phyloP scores from a whole-genome alignment of 2,888 invertebrate species.

The Melinaea menophilus region DNA sequence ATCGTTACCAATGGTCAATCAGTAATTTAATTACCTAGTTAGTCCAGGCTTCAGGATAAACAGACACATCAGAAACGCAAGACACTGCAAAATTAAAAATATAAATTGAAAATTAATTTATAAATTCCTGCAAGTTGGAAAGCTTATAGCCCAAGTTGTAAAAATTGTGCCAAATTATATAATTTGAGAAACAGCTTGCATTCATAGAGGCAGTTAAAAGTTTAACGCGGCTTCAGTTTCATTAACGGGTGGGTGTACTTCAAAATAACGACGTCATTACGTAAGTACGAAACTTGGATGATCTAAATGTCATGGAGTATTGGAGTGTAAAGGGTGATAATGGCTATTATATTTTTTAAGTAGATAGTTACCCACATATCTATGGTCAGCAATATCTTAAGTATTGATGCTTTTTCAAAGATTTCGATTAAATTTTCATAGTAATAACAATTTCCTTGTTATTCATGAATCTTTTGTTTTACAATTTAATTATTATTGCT shows the following conservation, averaged over 20 bases:
- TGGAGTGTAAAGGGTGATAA: too few species aligned
- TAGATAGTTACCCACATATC: too few species aligned
- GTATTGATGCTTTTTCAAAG: too few species aligned
- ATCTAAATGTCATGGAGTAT: constrained; percentile 26
- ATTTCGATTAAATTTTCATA: too few species aligned
- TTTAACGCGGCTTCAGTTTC: constrained; percentile 70
- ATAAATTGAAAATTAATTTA: too few species aligned
- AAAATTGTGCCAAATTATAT: constrained; percentile 65
- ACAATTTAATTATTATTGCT: constrained; percentile 7
- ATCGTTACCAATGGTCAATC: constrained; percentile 33
- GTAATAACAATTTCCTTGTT: too few species aligned
- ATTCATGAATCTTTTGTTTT: background rate
- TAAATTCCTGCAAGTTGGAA: background rate
- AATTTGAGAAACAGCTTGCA: constrained; percentile 74
- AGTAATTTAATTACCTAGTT: constrained; percentile 45
- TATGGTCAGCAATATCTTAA: too few species aligned
- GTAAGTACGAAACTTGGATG: constrained; percentile 64
- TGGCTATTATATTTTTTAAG: too few species aligned
- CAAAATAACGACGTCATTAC: constrained; percentile 69
- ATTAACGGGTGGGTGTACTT: constrained; percentile 73
- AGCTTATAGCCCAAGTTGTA: constrained; percentile 30
- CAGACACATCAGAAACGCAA: too few species aligned
- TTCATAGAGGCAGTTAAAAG: constrained; percentile 70
- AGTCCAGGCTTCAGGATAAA: constrained; percentile 28
- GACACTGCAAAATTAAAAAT: too few species aligned